Percentiles rank a stretch among this genome's conserved stretches.
phyloP scores from a whole-genome alignment of 2,113 vertebrate genomes.

The Drymodes brunneopygia region DNA sequence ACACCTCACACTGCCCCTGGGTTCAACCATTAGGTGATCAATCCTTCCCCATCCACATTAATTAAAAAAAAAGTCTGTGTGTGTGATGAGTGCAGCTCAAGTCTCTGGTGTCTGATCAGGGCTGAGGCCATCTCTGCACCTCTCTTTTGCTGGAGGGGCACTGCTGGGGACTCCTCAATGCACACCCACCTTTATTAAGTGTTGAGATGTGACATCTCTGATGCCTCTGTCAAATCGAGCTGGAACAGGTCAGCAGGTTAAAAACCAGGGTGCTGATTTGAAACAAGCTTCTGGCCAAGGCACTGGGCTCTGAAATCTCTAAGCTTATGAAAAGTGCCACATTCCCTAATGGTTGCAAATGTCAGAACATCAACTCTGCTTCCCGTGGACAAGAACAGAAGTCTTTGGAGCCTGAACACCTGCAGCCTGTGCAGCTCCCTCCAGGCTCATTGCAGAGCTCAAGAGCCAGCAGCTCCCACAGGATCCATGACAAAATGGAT shows the following conservation, averaged over 20 bases:
- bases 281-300: background rate
- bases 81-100: background rate
- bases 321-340: background rate
- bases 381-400: background rate
- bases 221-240: background rate
- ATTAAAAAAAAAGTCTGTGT: background rate
- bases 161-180: fast-evolving
- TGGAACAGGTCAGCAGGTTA: background rate
- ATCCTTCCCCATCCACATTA: fast-evolving
- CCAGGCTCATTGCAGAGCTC: background rate
- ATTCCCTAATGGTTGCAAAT: background rate
- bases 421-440: background rate
- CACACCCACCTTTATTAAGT: background rate
- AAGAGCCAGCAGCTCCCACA: background rate
- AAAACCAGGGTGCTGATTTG: background rate
- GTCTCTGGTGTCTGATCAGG: background rate
- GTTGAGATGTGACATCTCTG: background rate
- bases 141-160: background rate
- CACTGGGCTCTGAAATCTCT: background rate
- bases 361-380: background rate
- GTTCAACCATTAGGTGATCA: background rate
- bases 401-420: background rate
- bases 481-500: background rate
- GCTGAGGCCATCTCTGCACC: background rate
- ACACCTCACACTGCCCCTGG: background rate